Evolutionary conservation across 2,888 invertebrate genomes (phyloP).

Genomic region (Trissonchulus sp.): DNA sequence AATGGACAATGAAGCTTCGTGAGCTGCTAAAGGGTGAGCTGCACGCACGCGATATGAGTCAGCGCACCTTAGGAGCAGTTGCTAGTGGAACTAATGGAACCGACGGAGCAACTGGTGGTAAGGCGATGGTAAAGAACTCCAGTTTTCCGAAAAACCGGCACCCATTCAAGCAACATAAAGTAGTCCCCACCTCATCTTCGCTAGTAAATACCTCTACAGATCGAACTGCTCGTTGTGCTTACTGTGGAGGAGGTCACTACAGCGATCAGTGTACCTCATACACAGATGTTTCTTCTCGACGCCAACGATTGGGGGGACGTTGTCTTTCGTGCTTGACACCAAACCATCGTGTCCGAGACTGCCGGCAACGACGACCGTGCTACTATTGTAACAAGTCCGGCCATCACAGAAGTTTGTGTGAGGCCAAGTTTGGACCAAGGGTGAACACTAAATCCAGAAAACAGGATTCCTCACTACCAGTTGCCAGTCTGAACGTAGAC

Average conservation of each 20-base stretch:
- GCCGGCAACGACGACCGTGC: slow-evolving; percentile 19
- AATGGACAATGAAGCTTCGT: slow-evolving; percentile 9
- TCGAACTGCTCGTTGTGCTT: slow-evolving; percentile 14
- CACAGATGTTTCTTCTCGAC: slow-evolving; percentile 22
- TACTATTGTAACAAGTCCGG: slow-evolving; percentile 21
- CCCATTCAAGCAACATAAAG: background rate
- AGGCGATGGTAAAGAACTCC: no score
- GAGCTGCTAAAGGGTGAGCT: slow-evolving; percentile 12
- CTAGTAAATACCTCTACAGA: slow-evolving; percentile 13
- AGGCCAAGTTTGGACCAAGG: slow-evolving; percentile 11
- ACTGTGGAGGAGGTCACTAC: slow-evolving; percentile 17
- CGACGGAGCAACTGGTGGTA: no score
- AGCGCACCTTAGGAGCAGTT: no score
- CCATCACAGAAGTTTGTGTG: slow-evolving; percentile 23
- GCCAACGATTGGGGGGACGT: background rate
- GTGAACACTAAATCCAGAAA: background rate
- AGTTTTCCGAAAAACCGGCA: no score
- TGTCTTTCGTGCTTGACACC: slow-evolving; percentile 18
- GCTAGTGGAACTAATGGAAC: no score
- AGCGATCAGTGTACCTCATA: slow-evolving; percentile 16
- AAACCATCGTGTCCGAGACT: slow-evolving; percentile 24
- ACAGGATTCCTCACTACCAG: background rate
- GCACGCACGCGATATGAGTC: no score
- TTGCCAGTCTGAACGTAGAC: background rate
- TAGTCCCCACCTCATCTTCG: background rate